Conservation (phyloP, 2,797 vertebrate species). For the Nannoperca obscura region DNA sequence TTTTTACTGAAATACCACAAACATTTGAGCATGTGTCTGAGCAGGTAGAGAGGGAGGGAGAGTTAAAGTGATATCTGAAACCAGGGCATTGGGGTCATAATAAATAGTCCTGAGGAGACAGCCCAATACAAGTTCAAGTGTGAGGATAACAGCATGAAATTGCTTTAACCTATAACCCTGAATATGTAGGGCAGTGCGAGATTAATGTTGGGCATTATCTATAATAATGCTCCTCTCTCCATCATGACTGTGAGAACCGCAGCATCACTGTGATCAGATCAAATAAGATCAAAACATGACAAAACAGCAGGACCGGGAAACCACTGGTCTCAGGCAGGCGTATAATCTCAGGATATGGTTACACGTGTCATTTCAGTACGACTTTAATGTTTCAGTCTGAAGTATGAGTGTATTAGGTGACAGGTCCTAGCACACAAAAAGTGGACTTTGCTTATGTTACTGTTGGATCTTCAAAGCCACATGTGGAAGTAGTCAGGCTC, state of each 20-base stretch:
- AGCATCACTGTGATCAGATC: constrained; percentile 29
- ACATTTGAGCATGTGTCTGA: constrained; percentile 15
- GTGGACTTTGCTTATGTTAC: constrained; percentile 20
- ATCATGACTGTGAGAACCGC: constrained; percentile 32
- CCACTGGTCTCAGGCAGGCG: constrained; percentile 13
- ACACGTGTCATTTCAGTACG: constrained; percentile 19
- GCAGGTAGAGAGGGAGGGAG: constrained; percentile 16
- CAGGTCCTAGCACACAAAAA: constrained; percentile 16
- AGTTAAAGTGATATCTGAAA: constrained; percentile 60
- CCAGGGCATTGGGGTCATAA: constrained; percentile 49
- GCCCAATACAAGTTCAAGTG: constrained; percentile 49
- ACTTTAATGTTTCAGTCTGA: constrained; percentile 47
- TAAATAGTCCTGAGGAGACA: constrained; percentile 55
- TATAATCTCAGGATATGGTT: constrained; percentile 36
- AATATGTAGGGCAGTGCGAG: constrained; percentile 75
- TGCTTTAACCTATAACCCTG: constrained; percentile 75
- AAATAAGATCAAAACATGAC: constrained; percentile 15
- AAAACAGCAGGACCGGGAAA: constrained; percentile 36
- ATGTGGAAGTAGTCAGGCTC: constrained; percentile 47
- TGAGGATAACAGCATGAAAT: constrained; percentile 72
- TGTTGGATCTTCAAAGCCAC: constrained; percentile 56
- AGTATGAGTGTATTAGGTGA: constrained; percentile 27
- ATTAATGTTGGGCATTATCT: constrained; percentile 82
- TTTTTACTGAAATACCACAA: constrained; percentile 9
- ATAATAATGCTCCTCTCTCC: constrained; percentile 62